These are phyloP conservation scores for Onychorhynchus coronatus DNA, from an alignment of 2,113 vertebrate species.

Conservation along the genomic window DNA sequence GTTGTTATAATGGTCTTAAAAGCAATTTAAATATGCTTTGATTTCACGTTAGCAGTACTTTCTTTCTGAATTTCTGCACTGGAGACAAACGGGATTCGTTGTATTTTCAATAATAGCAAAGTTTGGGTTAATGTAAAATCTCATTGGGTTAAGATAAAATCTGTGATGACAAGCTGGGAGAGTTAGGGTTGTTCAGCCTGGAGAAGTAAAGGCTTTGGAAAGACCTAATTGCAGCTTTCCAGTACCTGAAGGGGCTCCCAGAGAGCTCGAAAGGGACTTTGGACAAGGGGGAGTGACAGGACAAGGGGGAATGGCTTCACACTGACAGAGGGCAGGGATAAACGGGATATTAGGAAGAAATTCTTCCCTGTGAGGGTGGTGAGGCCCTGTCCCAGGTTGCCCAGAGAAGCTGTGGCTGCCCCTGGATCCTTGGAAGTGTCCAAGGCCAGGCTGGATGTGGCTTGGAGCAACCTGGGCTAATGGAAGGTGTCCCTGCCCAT, in stretches of 20 bases:
- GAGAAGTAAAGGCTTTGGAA: neutral
- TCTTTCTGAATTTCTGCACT: neutral
- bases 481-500: neutral
- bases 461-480: neutral
- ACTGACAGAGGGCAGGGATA: neutral
- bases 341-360: neutral
- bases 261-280: neutral
- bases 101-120: neutral
- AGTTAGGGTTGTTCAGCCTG: neutral
- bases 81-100: neutral
- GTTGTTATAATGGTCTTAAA: neutral
- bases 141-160: neutral
- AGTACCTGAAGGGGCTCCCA: neutral
- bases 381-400: neutral
- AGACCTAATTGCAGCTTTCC: neutral
- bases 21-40: neutral
- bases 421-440: neutral
- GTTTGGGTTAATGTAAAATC: neutral
- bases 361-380: accelerated
- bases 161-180: neutral
- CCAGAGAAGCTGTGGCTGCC: neutral
- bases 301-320: neutral
- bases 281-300: neutral
- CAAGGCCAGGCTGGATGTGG: accelerated
- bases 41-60: neutral